Base-by-base conservation (phyloP, 2,113 vertebrate species). In the Chloebia gouldiae region DNA sequence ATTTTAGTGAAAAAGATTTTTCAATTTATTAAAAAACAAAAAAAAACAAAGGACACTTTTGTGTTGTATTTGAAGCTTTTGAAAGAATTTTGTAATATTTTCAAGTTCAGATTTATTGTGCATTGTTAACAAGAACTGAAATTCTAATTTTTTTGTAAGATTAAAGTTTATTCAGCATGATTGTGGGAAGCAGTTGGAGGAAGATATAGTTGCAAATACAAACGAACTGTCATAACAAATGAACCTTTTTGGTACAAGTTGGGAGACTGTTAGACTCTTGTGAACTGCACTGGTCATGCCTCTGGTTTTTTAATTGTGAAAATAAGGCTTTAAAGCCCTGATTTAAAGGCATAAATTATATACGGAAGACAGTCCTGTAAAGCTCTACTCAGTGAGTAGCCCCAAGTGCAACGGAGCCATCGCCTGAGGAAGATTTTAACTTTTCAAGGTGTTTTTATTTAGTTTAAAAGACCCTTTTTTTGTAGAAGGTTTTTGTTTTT, bases 41-140 rank as follows among this genome's bases (percentile, higher is more conserved):
- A 50, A 95, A 63, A 95, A 95, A 97, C 98, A 98, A 98, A 96
- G 98, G 98, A 99, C 98, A 98, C 98, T 98, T 98, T 98, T 98
- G 98, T 99, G 98, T 99, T 99, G 98, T 99, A 99, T 99, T 99
- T 99, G 99, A 99, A 99, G 97, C 98, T 98, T 98, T 98, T 98
- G 97, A 98, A 98, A 98, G 98, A 98, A 97, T 98, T 98, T 98
- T 98, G 98, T 98, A 98, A 98, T 98, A 98, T 98, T 98, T 98
- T 98, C 97, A 98, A 98, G 96, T 98, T 98, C 97, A 98, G 96
- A 98, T 98, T 97, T 98, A 98, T 98, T 97, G 98, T 98, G 97
- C 97, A 98, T 97, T 97, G 94, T 98, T 98, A 98, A 98, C 97
- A 97, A 97, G 96, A 98, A 98, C 97, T 97, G 98, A 98, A 97